A percentile compares a stretch with the other conserved stretches of the same genome.
These are phyloP conservation scores for Etheostoma spectabile DNA, from an alignment of 2,113 vertebrate genomes.

Conservation along the genomic window DNA sequence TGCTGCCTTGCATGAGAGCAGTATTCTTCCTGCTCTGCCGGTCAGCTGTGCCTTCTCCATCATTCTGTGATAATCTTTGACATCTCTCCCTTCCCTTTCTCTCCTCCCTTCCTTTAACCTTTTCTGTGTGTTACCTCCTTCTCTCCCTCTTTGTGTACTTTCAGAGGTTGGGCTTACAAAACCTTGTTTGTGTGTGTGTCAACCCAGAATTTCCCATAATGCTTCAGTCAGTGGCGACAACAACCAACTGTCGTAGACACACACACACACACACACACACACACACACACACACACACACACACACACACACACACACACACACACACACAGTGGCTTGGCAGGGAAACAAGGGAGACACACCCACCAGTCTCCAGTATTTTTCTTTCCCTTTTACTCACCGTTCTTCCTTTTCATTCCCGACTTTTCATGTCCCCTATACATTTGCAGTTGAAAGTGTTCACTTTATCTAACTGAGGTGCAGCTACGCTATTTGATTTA, in stretches of 20 bases:
- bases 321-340: too few relatives aligned
- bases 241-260: too few relatives aligned
- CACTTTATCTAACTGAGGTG: not conserved
- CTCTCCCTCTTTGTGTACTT: constrained; percentile 35
- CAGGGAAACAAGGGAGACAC: constrained; percentile 28
- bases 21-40: constrained; percentile 14
- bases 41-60: not conserved
- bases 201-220: constrained; percentile 42
- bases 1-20: not conserved
- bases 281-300: too few relatives aligned
- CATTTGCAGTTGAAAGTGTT: not conserved
- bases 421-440: not conserved
- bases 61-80: constrained; percentile 2
- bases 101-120: not conserved
- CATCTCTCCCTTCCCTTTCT: constrained; percentile 17
- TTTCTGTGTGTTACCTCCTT: not conserved
- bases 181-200: constrained; percentile 13
- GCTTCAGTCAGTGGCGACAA: too few relatives aligned
- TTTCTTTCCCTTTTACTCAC: constrained; percentile 21
- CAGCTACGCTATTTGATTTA: not conserved
- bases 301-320: too few relatives aligned
- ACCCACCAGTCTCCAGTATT: constrained; percentile 12
- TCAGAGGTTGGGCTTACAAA: not conserved
- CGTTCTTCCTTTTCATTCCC: not conserved
- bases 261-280: too few relatives aligned